Conservation (phyloP, 2,888 invertebrate species). For the Cotesia congregata region DNA sequence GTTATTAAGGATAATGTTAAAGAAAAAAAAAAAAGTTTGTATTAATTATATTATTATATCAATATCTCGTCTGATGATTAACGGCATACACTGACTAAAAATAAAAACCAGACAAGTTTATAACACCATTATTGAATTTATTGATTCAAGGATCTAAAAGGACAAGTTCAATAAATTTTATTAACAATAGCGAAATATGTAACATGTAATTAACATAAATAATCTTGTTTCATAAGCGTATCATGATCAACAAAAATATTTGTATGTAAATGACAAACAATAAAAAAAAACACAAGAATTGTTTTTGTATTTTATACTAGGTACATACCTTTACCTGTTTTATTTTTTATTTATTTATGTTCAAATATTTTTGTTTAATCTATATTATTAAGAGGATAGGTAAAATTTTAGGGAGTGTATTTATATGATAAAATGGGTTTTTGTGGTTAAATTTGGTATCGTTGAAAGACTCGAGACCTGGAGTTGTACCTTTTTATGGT, state of each 20-base stretch:
- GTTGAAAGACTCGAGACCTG: too few relatives aligned
- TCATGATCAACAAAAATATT: constrained; percentile 61
- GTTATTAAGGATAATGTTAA: constrained; percentile 52
- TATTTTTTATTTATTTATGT: background rate
- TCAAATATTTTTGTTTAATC: too few relatives aligned
- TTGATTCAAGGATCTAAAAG: background rate
- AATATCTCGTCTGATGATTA: constrained; percentile 40
- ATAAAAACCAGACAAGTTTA: background rate
- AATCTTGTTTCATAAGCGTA: constrained; percentile 60
- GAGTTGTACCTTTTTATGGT: too few relatives aligned
- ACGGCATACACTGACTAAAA: background rate
- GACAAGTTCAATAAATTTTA: constrained; percentile 18
- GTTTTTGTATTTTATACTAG: background rate
- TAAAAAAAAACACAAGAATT: constrained; percentile 55
- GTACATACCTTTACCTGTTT: background rate
- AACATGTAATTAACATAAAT: constrained; percentile 52
- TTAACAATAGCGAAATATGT: constrained; percentile 31
- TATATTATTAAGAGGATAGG: too few relatives aligned
- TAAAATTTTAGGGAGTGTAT: too few relatives aligned
- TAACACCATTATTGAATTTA: constrained; percentile 39
- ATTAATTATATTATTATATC: constrained; percentile 46
- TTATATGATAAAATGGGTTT: too few relatives aligned
- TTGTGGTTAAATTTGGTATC: too few relatives aligned
- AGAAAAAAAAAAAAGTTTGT: constrained; percentile 44
- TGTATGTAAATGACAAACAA: constrained; percentile 68